A percentile compares a stretch with the other conserved stretches of the same genome.
Evolutionary conservation across 2,888 invertebrate genomes (phyloP).

Genomic region (Deroplatys truncata): DNA sequence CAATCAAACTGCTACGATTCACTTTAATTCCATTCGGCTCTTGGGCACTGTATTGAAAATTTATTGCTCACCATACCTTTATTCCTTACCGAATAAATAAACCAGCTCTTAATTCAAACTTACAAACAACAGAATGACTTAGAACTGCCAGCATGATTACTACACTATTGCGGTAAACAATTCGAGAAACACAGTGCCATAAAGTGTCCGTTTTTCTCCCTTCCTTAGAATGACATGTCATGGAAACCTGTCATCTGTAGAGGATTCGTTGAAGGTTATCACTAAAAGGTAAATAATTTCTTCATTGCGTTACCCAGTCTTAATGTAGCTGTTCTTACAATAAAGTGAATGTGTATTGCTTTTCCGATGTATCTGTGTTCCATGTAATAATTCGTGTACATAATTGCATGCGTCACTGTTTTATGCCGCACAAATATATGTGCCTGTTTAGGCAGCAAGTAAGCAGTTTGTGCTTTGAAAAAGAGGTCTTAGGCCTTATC

Average conservation of each 20-base stretch:
- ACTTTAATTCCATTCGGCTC: neutral
- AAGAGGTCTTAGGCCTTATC: neutral
- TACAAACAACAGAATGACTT: neutral
- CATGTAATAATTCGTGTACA: neutral
- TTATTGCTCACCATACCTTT: neutral
- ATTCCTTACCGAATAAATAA: neutral
- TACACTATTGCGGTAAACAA: neutral
- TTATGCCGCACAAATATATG: neutral
- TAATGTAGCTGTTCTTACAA: neutral
- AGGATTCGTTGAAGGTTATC: neutral
- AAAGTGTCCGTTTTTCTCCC: neutral
- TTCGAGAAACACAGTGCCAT: neutral
- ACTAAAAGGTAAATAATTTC: neutral
- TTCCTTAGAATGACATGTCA: too few relatives aligned
- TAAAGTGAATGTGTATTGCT: neutral
- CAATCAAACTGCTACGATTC: neutral
- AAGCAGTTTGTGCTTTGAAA: neutral
- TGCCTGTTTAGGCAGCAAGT: neutral
- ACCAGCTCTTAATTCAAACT: neutral
- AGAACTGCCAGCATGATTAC: neutral
- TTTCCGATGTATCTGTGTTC: neutral
- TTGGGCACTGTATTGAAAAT: neutral
- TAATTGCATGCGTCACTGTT: neutral
- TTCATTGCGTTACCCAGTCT: neutral
- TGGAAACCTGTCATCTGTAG: neutral